Base-by-base conservation (phyloP, 2,797 vertebrate species). In the Galago senegalensis region DNA sequence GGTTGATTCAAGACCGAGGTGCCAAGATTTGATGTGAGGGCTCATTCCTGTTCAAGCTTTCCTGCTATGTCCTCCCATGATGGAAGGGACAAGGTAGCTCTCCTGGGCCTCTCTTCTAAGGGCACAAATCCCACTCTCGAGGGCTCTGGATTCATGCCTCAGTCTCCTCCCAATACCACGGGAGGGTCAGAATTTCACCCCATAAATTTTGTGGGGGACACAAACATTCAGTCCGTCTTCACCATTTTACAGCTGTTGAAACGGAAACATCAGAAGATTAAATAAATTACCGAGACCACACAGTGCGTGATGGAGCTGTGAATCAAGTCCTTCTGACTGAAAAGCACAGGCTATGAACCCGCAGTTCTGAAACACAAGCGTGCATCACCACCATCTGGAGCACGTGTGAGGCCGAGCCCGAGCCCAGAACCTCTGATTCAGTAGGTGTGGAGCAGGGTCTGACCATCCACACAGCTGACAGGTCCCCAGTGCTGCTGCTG, bases 201-300 rank as follows among this genome's bases (percentile, higher is more conserved):
- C 2, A 14, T 2, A 25, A 82, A 61, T 60, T 40, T 87, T 23
- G 37, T 69, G n/a, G 25, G 43, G 13, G 27, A 81, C 72, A 60
- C 23, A 56, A 61, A 49, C 46, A 80, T 88, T 43, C 65, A 91
- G 77, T 49, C 18, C 40, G 49, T 37, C 63, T 73, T 65, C 43
- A n/a, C 31, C 92, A 80, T 80, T 94, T 90, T 94, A 90, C n/a
- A 79, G 20, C 83, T 13, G 5, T 87, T 46, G 27, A 93, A 80
- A 89, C 7, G 5, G 70, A 93, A 49, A 53, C 56, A 56, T 92
- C n/a, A 67, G 84, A 93, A 94, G 76, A 85, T 87, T 34, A 88
- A 61, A 37, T 69, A 79, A 75, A 76, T 72, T 92, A 18, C 49
- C 60, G 83, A 65, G 77, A 67, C 72, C 72, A 56, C 14, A 77